Evolutionary conservation across 2,888 invertebrate genomes (phyloP).

Genomic region (Cephalotes varians): DNA sequence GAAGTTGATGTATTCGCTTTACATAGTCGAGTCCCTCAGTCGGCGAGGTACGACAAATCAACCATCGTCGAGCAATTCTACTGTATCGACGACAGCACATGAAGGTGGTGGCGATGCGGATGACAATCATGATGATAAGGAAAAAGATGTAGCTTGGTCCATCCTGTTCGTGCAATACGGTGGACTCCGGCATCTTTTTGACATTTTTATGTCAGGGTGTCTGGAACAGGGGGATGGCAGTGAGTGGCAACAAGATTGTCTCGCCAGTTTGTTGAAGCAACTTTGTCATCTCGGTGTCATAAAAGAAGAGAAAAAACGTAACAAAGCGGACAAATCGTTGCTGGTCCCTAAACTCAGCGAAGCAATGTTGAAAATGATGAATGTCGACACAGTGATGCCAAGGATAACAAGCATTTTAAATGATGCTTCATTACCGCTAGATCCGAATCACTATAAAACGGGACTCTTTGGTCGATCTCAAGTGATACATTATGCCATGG

Average conservation of each 20-base stretch:
- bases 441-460: conserved; percentile 95
- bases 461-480: conserved; percentile 97
- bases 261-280: conserved; percentile 94
- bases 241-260: conserved; percentile 98
- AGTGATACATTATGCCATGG: conserved; percentile 96
- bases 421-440: conserved; percentile 93
- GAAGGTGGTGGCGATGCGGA: conserved; percentile 75
- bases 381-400: conserved; percentile 93
- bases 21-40: conserved; percentile 94
- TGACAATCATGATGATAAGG: conserved; percentile 74
- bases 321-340: conserved; percentile 88
- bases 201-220: conserved; percentile 95
- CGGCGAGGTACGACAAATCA: conserved; percentile 77
- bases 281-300: conserved; percentile 94
- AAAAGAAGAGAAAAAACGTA: conserved; percentile 85
- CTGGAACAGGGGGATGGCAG: conserved; percentile 91
- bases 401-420: conserved; percentile 95
- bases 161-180: conserved; percentile 94
- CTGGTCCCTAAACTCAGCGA: conserved; percentile 91
- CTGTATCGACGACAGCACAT: conserved; percentile 68
- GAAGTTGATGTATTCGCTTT: conserved; percentile 97
- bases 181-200: conserved; percentile 94
- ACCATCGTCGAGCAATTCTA: conserved; percentile 62
- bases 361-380: conserved; percentile 93
- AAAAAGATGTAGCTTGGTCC: conserved; percentile 88